Percentiles rank a stretch among this genome's conserved stretches.
These are phyloP conservation scores for Amblyjoppa fuscipennis DNA, from an alignment of 2,888 invertebrate genomes.

Conservation along the genomic window DNA sequence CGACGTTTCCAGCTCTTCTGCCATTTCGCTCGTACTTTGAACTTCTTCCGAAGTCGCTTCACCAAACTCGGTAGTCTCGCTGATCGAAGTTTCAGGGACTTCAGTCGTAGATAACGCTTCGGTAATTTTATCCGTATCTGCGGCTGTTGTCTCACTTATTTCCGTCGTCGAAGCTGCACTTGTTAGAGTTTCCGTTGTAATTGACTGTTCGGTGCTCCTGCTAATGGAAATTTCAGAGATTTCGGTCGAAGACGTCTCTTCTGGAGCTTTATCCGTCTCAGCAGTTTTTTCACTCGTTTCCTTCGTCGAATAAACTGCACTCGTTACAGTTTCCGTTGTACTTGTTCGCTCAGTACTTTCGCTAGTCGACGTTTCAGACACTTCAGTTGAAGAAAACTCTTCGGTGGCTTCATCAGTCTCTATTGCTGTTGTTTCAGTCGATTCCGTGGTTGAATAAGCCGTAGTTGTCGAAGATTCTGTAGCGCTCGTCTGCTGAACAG, in stretches of 20 bases:
- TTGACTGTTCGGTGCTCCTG: background rate
- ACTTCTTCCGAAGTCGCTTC: background rate
- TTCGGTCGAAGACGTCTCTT: background rate
- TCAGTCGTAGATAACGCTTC: conserved; percentile 2
- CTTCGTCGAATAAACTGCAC: background rate
- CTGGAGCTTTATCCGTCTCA: background rate
- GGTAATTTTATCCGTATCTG: conserved; percentile 32
- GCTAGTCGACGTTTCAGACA: background rate
- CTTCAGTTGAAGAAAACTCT: conserved; percentile 8
- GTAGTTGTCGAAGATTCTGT: background rate
- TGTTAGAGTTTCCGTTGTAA: background rate
- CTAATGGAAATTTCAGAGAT: background rate
- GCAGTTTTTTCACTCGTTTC: background rate
- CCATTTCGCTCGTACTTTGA: conserved; percentile 5
- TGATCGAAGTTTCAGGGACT: background rate
- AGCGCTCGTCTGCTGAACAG: background rate
- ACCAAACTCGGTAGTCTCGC: background rate
- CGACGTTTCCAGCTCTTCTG: background rate
- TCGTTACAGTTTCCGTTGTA: background rate
- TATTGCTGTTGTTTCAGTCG: background rate
- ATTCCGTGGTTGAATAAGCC: background rate
- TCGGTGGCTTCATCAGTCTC: conserved; percentile 34
- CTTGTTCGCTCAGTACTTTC: background rate
- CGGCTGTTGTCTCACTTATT: background rate
- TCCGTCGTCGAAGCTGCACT: background rate